phyloP scores from a whole-genome alignment of 2,888 invertebrate genomes.

The Spilarctia lutea region DNA sequence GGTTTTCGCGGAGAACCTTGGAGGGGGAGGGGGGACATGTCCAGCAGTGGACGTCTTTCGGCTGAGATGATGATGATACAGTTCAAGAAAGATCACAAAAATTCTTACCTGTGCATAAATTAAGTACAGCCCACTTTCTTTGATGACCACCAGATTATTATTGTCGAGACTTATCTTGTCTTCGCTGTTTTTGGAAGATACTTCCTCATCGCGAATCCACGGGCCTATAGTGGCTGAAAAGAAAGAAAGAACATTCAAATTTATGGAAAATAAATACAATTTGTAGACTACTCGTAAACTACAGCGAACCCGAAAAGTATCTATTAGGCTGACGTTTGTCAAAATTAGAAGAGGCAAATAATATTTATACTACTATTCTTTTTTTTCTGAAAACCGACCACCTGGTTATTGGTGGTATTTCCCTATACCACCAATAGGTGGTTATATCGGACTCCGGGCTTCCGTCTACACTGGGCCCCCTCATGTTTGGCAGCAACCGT shows the following conservation, averaged over 20 bases:
- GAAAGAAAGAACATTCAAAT: conserved; percentile 21
- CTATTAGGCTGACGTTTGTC: background rate
- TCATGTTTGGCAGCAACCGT: too few species aligned
- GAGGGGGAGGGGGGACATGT: too few species aligned
- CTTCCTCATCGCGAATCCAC: conserved; percentile 72
- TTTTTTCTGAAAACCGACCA: background rate
- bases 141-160: conserved; percentile 66
- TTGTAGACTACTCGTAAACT: background rate
- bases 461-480: too few species aligned
- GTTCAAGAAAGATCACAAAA: background rate
- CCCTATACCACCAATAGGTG: too few species aligned
- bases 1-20: too few species aligned
- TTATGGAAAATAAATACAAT: background rate
- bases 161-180: conserved; percentile 67
- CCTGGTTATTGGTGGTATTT: background rate
- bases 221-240: conserved; percentile 75
- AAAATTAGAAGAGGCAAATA: background rate
- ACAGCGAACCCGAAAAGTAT: background rate
- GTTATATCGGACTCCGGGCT: too few species aligned
- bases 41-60: too few species aligned
- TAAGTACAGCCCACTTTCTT: conserved; percentile 76
- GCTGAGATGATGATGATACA: too few species aligned
- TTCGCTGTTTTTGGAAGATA: conserved; percentile 74
- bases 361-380: background rate
- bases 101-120: conserved; percentile 76